These are phyloP conservation scores for Artibeus lituratus DNA, from an alignment of 2,797 vertebrate genomes.

Conservation along the genomic window DNA sequence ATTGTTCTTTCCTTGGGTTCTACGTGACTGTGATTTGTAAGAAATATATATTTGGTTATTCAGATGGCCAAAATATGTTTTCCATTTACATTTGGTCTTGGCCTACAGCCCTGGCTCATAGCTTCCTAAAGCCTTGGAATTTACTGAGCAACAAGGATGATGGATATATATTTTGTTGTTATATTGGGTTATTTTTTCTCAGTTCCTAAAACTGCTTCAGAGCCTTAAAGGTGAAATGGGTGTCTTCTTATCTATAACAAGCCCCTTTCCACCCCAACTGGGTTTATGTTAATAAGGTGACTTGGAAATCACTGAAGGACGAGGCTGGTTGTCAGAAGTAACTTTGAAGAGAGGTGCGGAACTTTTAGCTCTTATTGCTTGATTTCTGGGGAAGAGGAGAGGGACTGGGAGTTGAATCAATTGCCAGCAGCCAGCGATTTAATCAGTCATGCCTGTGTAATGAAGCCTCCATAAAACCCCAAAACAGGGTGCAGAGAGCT, in stretches of 20 bases:
- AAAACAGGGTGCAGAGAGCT: neutral
- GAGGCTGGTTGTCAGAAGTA: neutral
- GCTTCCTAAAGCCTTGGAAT: neutral
- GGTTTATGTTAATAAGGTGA: neutral
- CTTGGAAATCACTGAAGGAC: neutral
- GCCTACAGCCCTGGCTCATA: neutral
- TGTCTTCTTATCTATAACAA: neutral
- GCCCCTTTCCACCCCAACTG: neutral
- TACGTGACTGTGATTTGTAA: neutral
- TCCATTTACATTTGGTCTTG: neutral
- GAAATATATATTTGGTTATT: neutral
- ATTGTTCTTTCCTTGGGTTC: neutral
- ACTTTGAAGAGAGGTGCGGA: neutral
- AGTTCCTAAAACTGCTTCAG: neutral
- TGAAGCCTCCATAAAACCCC: neutral
- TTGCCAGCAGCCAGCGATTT: neutral
- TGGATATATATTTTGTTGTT: neutral
- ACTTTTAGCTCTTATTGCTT: neutral
- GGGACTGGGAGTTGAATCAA: neutral
- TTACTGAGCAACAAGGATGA: neutral
- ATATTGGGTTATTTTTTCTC: neutral
- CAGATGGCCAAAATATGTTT: neutral
- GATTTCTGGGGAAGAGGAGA: neutral
- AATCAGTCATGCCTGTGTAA: neutral
- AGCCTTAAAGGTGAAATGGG: neutral